Evolutionary conservation across 2,797 vertebrate species (phyloP), one percentile per base, ranked within the genome.

Genomic region (Anabas testudineus): DNA sequence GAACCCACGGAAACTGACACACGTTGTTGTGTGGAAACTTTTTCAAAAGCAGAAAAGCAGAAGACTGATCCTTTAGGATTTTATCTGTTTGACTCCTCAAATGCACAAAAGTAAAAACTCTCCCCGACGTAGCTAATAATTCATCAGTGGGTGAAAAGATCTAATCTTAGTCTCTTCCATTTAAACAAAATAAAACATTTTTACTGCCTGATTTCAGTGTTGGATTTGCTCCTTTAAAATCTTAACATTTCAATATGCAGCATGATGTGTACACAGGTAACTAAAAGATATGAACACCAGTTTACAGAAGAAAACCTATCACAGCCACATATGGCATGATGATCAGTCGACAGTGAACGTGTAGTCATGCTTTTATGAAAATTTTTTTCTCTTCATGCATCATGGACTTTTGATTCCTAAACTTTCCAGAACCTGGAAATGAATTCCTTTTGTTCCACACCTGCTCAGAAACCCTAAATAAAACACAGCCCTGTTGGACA

Each of bases 161-260:
- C n/a, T n/a, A n/a, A n/a, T n/a, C n/a, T n/a, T n/a, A n/a, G n/a
- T n/a, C n/a, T n/a, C n/a, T n/a, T n/a, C n/a, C n/a, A n/a, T n/a
- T n/a, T n/a, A n/a, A n/a, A n/a, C n/a, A n/a, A n/a, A n/a, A n/a
- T n/a, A n/a, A n/a, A n/a, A n/a, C n/a, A n/a, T n/a, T n/a, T n/a
- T n/a, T n/a, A n/a, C n/a, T n/a, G n/a, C 24, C 9, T 8, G 34
- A 12, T 13, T 22, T 2, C 10, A 56, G 1, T 21, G 28, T 36
- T 70, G 57, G 57, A 75, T 73, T 70, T 61, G 1, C 65, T 76
- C 80, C 62, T 76, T 78, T 67, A 65, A 63, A 57, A 14, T 43
- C 19, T 42, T 16, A 22, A 59, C 46, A 62, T n/a, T 8, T 64
- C 26, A 19, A 53, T 42, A 32, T 65, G 32, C 59, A 43, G 10